Evolutionary conservation across 2,113 vertebrate species (phyloP), one percentile per base, ranked within the genome.

Genomic region (Gambusia affinis): DNA sequence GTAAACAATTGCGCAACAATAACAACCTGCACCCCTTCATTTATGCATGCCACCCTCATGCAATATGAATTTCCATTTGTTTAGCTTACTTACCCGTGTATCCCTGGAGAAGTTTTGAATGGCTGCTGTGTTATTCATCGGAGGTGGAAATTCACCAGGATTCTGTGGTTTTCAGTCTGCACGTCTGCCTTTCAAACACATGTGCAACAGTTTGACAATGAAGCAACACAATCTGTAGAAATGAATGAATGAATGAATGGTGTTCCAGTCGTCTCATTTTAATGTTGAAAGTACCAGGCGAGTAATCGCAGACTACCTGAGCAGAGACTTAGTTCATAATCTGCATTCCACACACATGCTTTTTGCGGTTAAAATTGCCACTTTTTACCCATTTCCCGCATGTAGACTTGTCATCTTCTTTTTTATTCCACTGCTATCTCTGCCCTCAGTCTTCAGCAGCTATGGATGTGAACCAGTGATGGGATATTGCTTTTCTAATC

Each of bases 401-500:
- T 84, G 73, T 78, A 78, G 66, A 28, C 37, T 51, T 57, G 47
- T 57, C 57, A 30, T 57, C 30, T 27, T 60, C 30, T 22, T 78
- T 60, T 60, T 44, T 22, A 1, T 37, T 11, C 73, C 64, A 22
- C 57, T 70, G 7, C 67, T 79, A 66, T 81, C 76, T 74, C 71
- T 60, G 70, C 47, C 51, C 65, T 75, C 68, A 57, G 37, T 67
- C 33, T 82, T 68, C 63, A 60, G 64, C 71, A 83, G 62, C 81
- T n/a, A 47, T 76, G 76, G 79, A 79, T 91, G 80, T 75, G 75
- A 67, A 75, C 78, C 57, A 70, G 81, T 57, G 64, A 85, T 88
- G 80, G 85, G 86, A 92, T 95, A 94, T 93, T 94, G 94, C 88
- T 93, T 94, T 93, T 93, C 80, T 94, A 94, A 93, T 94, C 91